These are phyloP conservation scores for Cyprinodon brontotheroides DNA, from an alignment of 2,113 vertebrate species.

Conservation along the genomic window DNA sequence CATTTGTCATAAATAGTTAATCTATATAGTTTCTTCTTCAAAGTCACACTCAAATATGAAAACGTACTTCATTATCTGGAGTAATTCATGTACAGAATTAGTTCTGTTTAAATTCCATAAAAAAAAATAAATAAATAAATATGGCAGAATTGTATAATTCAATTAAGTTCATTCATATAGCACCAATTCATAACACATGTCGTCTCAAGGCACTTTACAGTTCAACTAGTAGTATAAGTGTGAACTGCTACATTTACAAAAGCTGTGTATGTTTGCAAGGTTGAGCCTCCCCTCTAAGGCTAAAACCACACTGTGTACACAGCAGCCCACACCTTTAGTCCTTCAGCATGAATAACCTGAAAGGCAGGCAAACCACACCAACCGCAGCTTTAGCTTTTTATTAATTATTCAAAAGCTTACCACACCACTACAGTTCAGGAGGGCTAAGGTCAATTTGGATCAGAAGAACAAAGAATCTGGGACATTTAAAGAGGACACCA, in stretches of 20 bases:
- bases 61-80: neutral
- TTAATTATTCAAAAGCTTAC: conserved; percentile 27
- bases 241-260: neutral
- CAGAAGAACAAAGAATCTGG: neutral
- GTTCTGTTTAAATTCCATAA: neutral
- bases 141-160: neutral
- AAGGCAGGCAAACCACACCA: conserved; percentile 23
- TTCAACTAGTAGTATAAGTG: no score
- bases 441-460: neutral
- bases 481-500: neutral
- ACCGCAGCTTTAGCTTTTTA: conserved; percentile 21
- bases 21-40: neutral
- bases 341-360: conserved; percentile 45
- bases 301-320: conserved; percentile 47
- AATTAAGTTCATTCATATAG: no score
- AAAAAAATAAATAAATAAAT: neutral
- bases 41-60: neutral
- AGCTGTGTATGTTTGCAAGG: conserved; percentile 19
- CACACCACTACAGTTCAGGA: neutral
- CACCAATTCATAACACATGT: no score
- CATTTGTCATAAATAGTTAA: conserved; percentile 1
- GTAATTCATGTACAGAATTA: neutral
- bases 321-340: conserved; percentile 11
- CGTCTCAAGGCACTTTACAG: no score
- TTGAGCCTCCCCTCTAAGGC: neutral